These are phyloP conservation scores for Tachystola acroxantha DNA, from an alignment of 2,888 invertebrate genomes.

Conservation along the genomic window DNA sequence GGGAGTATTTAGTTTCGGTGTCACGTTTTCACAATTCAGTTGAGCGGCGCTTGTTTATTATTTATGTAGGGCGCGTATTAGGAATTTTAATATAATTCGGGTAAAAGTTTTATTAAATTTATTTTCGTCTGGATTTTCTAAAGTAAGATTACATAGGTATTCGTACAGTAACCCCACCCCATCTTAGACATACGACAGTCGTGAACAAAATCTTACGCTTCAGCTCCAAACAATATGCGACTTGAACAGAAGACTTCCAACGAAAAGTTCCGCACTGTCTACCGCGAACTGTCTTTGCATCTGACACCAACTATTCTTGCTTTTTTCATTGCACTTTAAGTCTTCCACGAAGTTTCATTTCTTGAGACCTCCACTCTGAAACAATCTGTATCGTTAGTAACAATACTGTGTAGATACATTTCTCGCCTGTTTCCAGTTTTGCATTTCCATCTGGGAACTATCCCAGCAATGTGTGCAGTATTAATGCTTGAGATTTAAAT, in stretches of 20 bases:
- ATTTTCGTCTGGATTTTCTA: too few relatives aligned
- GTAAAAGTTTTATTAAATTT: too few relatives aligned
- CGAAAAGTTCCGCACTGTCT: slow-evolving; percentile 53
- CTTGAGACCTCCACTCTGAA: slow-evolving; percentile 26
- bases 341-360: slow-evolving; percentile 61
- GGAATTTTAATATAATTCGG: slow-evolving; percentile 33
- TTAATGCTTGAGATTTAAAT: slow-evolving; percentile 28
- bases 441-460: slow-evolving; percentile 41
- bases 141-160: too few relatives aligned
- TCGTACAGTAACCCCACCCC: too few relatives aligned
- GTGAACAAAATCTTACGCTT: slow-evolving; percentile 1
- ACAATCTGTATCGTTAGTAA: slow-evolving; percentile 37
- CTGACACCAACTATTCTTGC: slow-evolving; percentile 64
- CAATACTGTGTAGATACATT: too few relatives aligned
- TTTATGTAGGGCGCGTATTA: slow-evolving; percentile 39
- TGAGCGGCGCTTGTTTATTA: slow-evolving; percentile 42
- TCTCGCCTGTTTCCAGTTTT: slow-evolving; percentile 31
- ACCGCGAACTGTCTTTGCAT: slow-evolving; percentile 61
- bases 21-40: slow-evolving; percentile 54
- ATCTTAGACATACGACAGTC: too few relatives aligned
- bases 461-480: slow-evolving; percentile 38
- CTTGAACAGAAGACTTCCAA: slow-evolving; percentile 16
- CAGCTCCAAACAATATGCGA: slow-evolving; percentile 6
- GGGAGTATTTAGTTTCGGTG: too few relatives aligned
- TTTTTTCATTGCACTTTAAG: slow-evolving; percentile 52